Conservation (phyloP, 1,140 invertebrate genomes). For the Mercenaria mercenaria region DNA sequence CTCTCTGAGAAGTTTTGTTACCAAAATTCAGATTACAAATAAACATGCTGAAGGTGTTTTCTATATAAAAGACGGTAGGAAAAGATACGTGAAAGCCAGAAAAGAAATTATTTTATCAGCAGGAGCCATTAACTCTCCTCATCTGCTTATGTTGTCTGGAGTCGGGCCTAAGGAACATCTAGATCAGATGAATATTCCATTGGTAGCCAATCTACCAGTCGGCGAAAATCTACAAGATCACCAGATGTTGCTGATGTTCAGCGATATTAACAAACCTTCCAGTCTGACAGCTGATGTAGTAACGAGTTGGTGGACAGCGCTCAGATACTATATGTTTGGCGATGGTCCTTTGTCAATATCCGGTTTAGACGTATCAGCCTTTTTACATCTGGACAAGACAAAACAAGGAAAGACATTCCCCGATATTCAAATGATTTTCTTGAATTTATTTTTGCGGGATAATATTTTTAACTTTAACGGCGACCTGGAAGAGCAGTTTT, state of each 20-base stretch:
- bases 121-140: too few species aligned
- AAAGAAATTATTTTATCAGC: too few species aligned
- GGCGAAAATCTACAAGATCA: slow-evolving; percentile 90
- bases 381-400: neutral
- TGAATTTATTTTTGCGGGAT: neutral
- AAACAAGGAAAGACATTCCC: too few species aligned
- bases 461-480: neutral
- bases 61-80: too few species aligned
- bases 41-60: too few species aligned
- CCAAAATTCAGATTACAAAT: slow-evolving; percentile 65
- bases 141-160: too few species aligned
- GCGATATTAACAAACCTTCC: slow-evolving; percentile 59
- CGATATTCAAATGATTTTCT: neutral
- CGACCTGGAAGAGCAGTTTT: neutral
- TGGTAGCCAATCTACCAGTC: too few species aligned
- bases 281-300: slow-evolving; percentile 59
- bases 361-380: neutral
- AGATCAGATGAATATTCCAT: too few species aligned
- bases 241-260: slow-evolving; percentile 58
- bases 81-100: slow-evolving; percentile 84
- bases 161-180: slow-evolving; percentile 87
- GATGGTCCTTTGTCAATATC: slow-evolving; percentile 61
- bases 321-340: slow-evolving; percentile 71
- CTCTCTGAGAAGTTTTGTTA: too few species aligned
- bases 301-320: slow-evolving; percentile 33